phyloP scores from a whole-genome alignment of 2,888 invertebrate species.

The Chloromyia formosa region DNA sequence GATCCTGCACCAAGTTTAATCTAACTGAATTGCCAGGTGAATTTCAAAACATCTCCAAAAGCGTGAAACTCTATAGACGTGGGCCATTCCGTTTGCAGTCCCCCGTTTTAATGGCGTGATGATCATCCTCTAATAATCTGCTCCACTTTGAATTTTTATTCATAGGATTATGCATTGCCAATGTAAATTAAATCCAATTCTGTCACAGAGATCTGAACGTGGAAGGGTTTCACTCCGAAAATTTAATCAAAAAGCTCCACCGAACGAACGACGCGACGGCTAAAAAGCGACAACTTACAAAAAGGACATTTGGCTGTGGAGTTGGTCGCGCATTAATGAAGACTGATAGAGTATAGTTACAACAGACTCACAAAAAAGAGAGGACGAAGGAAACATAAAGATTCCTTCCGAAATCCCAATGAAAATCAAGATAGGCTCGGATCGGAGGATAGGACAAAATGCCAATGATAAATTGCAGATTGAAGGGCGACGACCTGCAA shows the following conservation, averaged over 20 bases:
- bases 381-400: not conserved
- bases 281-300: too few species aligned
- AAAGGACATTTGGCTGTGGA: not conserved
- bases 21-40: too few species aligned
- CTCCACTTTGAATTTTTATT: conserved; percentile 16
- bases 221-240: conserved; percentile 8
- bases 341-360: not conserved
- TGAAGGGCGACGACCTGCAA: too few species aligned
- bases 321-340: conserved; percentile 5
- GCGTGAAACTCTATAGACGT: conserved; percentile 3
- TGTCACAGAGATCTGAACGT: not conserved
- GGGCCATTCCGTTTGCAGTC: not conserved
- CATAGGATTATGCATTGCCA: conserved; percentile 1
- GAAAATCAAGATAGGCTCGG: not conserved
- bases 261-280: too few species aligned
- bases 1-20: too few species aligned
- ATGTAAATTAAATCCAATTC: conserved; percentile 29
- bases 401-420: not conserved
- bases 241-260: conserved; percentile 5
- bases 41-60: too few species aligned
- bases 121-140: conserved; percentile 16
- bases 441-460: not conserved
- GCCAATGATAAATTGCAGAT: too few species aligned
- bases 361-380: not conserved
- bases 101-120: conserved; percentile 26